These are phyloP conservation scores for Plemyria rubiginata DNA, from an alignment of 2,888 invertebrate species.

Conservation along the genomic window DNA sequence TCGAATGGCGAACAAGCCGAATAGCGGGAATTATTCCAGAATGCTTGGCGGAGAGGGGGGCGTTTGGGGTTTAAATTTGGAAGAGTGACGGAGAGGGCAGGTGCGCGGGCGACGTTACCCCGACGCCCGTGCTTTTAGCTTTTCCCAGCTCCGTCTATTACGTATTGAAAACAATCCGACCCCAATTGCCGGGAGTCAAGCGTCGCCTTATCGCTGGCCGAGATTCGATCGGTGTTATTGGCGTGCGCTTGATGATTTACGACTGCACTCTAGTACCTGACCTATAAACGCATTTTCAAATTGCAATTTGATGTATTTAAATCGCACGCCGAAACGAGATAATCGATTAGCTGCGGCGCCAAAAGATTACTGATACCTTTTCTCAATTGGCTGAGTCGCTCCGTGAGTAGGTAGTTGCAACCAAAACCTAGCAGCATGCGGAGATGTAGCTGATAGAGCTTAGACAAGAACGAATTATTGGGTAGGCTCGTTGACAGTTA, in stretches of 20 bases:
- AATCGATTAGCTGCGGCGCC: conserved; percentile 7
- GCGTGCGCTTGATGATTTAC: conserved; percentile 62
- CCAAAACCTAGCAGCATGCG: background rate
- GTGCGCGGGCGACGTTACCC: conserved; percentile 82
- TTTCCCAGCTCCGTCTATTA: conserved; percentile 53
- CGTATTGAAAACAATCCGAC: conserved; percentile 53
- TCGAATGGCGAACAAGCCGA: conserved; percentile 83
- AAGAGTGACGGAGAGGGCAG: conserved; percentile 85
- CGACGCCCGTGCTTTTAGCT: conserved; percentile 64
- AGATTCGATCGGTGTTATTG: conserved; percentile 62
- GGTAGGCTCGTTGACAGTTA: conserved; percentile 32
- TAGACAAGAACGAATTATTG: conserved; percentile 33
- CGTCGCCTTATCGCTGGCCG: conserved; percentile 64
- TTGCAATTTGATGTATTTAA: conserved; percentile 31
- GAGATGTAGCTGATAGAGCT: background rate
- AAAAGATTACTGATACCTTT: background rate
- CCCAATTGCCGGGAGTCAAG: conserved; percentile 36
- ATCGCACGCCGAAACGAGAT: conserved; percentile 28
- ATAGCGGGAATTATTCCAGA: conserved; percentile 85
- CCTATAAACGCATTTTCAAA: conserved; percentile 56
- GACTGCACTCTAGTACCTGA: conserved; percentile 48
- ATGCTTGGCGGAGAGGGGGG: conserved; percentile 79
- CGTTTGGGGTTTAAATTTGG: conserved; percentile 84
- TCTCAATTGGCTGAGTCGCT: background rate
- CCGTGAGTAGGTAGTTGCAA: background rate